A percentile compares a stretch with the other conserved stretches of the same genome.
Conservation (phyloP, 2,888 invertebrate species). For the Lymantria dispar region DNA sequence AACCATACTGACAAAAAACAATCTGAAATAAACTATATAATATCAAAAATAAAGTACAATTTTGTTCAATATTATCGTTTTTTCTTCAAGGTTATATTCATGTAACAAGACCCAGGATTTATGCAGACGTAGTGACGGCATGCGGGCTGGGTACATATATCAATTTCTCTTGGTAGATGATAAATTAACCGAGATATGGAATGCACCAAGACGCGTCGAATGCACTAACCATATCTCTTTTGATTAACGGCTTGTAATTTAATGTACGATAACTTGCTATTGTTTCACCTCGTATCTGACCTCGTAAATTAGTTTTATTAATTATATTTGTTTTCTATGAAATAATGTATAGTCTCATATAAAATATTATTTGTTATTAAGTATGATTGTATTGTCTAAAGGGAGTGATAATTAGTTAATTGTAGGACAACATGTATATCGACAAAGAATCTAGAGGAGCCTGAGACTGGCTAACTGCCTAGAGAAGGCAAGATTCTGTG, state of each 20-base stretch:
- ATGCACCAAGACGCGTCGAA: constrained; percentile 44
- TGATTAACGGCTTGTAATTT: constrained; percentile 33
- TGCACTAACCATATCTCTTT: constrained; percentile 36
- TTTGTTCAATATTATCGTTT: constrained; percentile 14
- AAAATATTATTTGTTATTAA: too few relatives aligned
- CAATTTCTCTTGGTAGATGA: constrained; percentile 65
- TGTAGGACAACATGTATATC: too few relatives aligned
- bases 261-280: constrained; percentile 24
- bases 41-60: constrained; percentile 25
- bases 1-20: constrained; percentile 7
- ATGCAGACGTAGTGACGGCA: constrained; percentile 44
- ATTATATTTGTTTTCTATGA: neutral
- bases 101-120: constrained; percentile 50
- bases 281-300: constrained; percentile 22
- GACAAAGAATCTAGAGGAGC: too few relatives aligned
- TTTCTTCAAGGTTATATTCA: constrained; percentile 46
- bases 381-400: too few relatives aligned
- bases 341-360: too few relatives aligned
- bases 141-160: constrained; percentile 54
- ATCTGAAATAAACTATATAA: constrained; percentile 17
- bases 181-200: constrained; percentile 63
- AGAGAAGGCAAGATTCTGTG: too few relatives aligned
- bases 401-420: too few relatives aligned
- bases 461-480: too few relatives aligned
- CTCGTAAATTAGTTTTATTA: constrained; percentile 8